phyloP scores from a whole-genome alignment of 2,797 vertebrate genomes.

The Brachymystax lenok region DNA sequence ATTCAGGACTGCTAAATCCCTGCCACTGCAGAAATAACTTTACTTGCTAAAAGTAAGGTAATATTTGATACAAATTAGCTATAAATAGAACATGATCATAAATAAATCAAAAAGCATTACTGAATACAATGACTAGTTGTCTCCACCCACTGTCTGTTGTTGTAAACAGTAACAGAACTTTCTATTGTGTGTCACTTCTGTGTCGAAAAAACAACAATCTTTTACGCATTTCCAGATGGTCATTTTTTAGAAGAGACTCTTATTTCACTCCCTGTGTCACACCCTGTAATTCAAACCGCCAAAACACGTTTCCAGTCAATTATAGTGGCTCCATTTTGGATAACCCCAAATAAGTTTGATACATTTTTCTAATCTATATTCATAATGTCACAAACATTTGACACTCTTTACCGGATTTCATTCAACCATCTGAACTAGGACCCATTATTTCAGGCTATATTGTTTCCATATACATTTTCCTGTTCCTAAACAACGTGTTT shows the following conservation, averaged over 20 bases:
- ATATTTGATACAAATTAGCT: too few relatives aligned
- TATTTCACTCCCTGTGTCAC: neutral
- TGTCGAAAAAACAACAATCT: neutral
- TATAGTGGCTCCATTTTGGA: conserved; percentile 4
- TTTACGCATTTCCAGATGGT: neutral
- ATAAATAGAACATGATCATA: too few relatives aligned
- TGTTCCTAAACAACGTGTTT: neutral
- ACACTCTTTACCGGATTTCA: neutral
- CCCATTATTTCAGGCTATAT: neutral
- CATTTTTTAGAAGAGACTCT: neutral
- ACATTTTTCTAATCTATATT: too few relatives aligned
- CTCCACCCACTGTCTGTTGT: too few relatives aligned
- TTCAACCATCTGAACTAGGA: conserved; percentile 24
- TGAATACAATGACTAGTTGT: too few relatives aligned
- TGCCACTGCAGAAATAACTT: too few relatives aligned
- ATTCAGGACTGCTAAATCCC: neutral
- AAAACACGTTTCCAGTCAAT: neutral
- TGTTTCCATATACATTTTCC: neutral
- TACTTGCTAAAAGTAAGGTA: too few relatives aligned
- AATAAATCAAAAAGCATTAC: too few relatives aligned
- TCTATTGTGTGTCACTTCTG: too few relatives aligned
- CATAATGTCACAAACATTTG: too few relatives aligned
- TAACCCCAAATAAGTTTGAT: too few relatives aligned
- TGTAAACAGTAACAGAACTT: too few relatives aligned
- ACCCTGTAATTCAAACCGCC: neutral